A percentile compares a stretch with the other conserved stretches of the same genome.
phyloP scores from a whole-genome alignment of 2,113 vertebrate species.

The Amblyornis subalaris region DNA sequence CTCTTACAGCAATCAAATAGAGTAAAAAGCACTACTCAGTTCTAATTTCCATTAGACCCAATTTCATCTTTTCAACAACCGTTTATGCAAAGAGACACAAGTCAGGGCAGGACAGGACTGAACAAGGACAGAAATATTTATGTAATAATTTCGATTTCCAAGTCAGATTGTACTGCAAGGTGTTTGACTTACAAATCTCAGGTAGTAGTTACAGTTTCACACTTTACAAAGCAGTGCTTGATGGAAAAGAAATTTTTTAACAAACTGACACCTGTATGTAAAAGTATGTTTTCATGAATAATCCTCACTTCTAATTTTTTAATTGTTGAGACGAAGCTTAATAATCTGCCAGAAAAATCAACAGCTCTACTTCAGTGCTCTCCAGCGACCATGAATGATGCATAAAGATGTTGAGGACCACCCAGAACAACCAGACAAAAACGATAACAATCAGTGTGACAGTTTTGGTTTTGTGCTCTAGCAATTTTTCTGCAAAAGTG shows the following conservation, averaged over 20 bases:
- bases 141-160: not conserved
- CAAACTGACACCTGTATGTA: not conserved
- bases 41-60: not conserved
- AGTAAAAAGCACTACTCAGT: not conserved
- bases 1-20: conserved; percentile 17
- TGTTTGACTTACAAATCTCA: not conserved
- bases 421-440: not conserved
- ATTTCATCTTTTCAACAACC: not conserved
- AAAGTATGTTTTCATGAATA: not conserved
- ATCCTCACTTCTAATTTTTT: not conserved
- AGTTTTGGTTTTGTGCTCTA: not conserved
- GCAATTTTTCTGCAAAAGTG: not conserved
- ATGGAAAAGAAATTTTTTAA: not conserved
- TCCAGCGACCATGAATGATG: not conserved
- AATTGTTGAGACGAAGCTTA: not conserved
- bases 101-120: not conserved
- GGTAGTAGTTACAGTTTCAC: not conserved
- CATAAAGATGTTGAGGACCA: not conserved
- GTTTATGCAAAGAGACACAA: not conserved
- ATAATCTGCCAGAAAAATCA: not conserved
- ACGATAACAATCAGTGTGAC: not conserved
- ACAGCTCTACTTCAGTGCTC: not conserved
- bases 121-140: not conserved
- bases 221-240: accelerated
- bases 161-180: not conserved